These are phyloP conservation scores for Gari tellinella DNA, from an alignment of 2,888 invertebrate genomes.

Conservation along the genomic window DNA sequence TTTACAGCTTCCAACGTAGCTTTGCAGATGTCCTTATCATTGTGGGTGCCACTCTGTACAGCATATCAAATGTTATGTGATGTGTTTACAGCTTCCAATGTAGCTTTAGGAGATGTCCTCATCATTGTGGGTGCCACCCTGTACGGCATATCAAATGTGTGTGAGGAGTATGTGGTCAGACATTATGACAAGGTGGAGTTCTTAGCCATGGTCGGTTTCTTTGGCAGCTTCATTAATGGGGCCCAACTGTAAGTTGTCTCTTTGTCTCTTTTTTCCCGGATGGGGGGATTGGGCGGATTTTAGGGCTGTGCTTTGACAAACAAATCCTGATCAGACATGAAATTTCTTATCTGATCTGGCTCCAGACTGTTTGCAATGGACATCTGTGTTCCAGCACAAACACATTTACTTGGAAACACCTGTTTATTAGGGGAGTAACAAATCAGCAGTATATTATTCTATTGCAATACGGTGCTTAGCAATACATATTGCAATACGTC, in stretches of 20 bases:
- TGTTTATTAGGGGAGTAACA: no score
- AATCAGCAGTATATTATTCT: no score
- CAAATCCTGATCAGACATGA: no score
- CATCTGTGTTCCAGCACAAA: no score
- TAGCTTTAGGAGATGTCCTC: conserved; percentile 92
- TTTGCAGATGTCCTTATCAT: conserved; percentile 93
- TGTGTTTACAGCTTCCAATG: conserved; percentile 88
- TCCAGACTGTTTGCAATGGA: no score
- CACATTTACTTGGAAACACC: no score
- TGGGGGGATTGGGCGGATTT: no score
- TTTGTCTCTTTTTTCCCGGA: no score
- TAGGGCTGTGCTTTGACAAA: no score
- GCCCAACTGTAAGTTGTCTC: conserved; percentile 89
- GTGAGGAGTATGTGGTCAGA: conserved; percentile 92
- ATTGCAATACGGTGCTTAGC: no score
- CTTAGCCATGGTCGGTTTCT: conserved; percentile 92
- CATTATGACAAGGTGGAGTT: conserved; percentile 91
- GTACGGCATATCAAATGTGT: conserved; percentile 92
- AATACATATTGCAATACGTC: no score
- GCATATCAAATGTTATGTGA: conserved; percentile 92
- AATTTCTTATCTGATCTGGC: no score
- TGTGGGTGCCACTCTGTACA: conserved; percentile 91
- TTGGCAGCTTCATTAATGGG: conserved; percentile 91
- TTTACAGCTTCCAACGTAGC: conserved; percentile 90
- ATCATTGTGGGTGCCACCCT: conserved; percentile 91